Evolutionary conservation across 2,888 invertebrate genomes (phyloP).

Genomic region (Chaitophorus viminalis): DNA sequence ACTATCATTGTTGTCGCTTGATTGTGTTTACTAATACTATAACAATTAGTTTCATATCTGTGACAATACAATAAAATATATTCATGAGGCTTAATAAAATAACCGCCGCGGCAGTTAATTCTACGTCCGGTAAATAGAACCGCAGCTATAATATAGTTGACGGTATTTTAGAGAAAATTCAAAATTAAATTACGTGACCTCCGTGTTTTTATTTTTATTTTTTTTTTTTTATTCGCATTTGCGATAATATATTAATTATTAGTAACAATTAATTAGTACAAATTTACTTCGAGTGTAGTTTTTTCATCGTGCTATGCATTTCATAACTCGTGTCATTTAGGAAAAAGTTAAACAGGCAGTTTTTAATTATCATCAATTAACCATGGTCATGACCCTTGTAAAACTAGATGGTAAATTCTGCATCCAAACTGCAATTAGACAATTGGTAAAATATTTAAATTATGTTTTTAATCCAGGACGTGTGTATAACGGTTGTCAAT

Average conservation of each 20-base stretch:
- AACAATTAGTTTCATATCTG: neutral
- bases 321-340: constrained; percentile 36
- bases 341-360: constrained; percentile 51
- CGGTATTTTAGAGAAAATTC: constrained; percentile 20
- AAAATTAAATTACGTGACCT: constrained; percentile 13
- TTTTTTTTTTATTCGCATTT: neutral
- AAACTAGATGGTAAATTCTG: constrained; percentile 47
- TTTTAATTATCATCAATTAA: constrained; percentile 60
- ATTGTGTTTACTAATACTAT: neutral
- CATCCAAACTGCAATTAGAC: constrained; percentile 52
- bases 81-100: neutral
- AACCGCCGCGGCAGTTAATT: neutral
- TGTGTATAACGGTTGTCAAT: constrained; percentile 39
- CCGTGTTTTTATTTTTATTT: neutral
- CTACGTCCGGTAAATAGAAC: neutral
- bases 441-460: constrained; percentile 53
- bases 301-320: constrained; percentile 38
- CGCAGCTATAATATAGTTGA: neutral
- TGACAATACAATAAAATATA: neutral
- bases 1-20: too few species aligned
- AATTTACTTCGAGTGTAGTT: constrained; percentile 50
- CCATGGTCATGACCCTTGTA: constrained; percentile 50
- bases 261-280: constrained; percentile 37
- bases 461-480: constrained; percentile 53
- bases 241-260: constrained; percentile 36